Evolutionary conservation across 2,113 vertebrate genomes (phyloP).

Genomic region (Atrichornis clamosus): DNA sequence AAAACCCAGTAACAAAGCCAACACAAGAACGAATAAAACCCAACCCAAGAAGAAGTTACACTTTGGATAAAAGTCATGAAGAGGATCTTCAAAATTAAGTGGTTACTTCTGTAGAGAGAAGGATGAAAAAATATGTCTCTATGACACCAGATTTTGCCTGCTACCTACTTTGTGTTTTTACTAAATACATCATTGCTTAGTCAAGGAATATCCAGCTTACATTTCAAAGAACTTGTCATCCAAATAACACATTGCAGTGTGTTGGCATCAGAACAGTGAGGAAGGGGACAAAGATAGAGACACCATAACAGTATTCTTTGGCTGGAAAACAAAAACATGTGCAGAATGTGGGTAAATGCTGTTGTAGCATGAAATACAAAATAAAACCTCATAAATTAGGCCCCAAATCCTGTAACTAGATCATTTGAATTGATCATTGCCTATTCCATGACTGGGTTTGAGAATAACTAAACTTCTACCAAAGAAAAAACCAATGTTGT

Average conservation of each 20-base stretch:
- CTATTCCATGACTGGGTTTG: background rate
- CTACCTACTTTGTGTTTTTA: background rate
- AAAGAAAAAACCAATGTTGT: background rate
- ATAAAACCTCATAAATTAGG: background rate
- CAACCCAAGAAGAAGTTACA: background rate
- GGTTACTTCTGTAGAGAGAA: background rate
- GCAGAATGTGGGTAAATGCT: background rate
- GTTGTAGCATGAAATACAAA: background rate
- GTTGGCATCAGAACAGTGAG: background rate
- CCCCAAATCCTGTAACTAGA: background rate
- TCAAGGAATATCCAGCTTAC: background rate
- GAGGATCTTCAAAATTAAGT: background rate
- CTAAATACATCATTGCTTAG: background rate
- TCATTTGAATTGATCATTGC: background rate
- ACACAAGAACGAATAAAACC: background rate
- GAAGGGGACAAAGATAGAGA: background rate
- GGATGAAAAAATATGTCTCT: background rate
- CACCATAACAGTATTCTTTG: background rate
- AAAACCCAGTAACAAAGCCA: background rate
- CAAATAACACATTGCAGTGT: background rate
- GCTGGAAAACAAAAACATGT: background rate
- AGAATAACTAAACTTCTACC: background rate
- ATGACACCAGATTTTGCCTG: background rate
- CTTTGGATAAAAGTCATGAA: background rate
- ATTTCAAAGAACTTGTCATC: background rate